These are phyloP conservation scores for Lepetodrilus schrolli DNA, from an alignment of 2,888 invertebrate genomes.

Conservation along the genomic window DNA sequence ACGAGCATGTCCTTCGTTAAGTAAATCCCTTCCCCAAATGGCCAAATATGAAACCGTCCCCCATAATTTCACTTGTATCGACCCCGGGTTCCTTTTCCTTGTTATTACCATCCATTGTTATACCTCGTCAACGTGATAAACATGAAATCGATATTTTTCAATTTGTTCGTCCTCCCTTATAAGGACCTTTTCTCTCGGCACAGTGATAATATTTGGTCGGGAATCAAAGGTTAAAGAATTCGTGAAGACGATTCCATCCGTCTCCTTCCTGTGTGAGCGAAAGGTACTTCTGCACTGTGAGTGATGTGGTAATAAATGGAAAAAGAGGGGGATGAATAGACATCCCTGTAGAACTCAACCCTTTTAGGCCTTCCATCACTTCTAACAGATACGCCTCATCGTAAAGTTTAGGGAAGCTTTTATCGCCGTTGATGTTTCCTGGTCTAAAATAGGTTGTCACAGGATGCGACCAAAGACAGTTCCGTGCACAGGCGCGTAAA, in stretches of 20 bases:
- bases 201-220: slow-evolving; percentile 20
- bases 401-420: slow-evolving; percentile 9
- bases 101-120: slow-evolving; percentile 14
- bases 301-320: slow-evolving; percentile 22
- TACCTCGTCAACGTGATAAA: slow-evolving; percentile 25
- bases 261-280: background rate
- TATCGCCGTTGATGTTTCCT: background rate
- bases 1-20: background rate
- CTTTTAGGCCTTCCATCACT: background rate
- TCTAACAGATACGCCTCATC: background rate
- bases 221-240: slow-evolving; percentile 23
- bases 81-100: background rate
- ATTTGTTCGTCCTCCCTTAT: slow-evolving; percentile 24
- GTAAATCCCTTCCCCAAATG: slow-evolving; percentile 2
- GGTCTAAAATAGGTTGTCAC: too few species aligned
- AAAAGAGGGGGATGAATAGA: background rate
- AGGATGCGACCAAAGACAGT: too few species aligned
- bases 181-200: slow-evolving; percentile 14
- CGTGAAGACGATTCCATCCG: background rate
- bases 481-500: too few species aligned
- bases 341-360: background rate
- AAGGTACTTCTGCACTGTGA: background rate
- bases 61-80: slow-evolving; percentile 8
- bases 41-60: slow-evolving; percentile 9
- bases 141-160: slow-evolving; percentile 30